Percentiles rank a stretch among this genome's conserved stretches.
Conservation (phyloP, 2,797 vertebrate species). For the Geotrypetes seraphini region DNA sequence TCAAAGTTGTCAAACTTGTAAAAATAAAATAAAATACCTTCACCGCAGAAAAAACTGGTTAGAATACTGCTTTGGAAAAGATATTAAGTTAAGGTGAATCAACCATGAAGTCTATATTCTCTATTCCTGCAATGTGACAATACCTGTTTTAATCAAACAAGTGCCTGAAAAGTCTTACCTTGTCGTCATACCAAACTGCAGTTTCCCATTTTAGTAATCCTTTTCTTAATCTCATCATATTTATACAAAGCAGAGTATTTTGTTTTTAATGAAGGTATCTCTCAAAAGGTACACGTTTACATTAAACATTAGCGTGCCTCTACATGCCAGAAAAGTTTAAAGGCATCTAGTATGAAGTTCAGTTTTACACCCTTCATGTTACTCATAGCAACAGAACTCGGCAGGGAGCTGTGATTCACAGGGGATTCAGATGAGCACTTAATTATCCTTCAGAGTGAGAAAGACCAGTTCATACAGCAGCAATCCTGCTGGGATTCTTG, state of each 20-base stretch:
- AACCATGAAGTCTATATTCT: constrained; percentile 25
- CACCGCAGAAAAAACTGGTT: too few species aligned
- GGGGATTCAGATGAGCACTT: constrained; percentile 46
- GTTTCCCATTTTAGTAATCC: constrained; percentile 44
- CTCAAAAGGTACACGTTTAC: constrained; percentile 20
- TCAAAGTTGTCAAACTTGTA: neutral
- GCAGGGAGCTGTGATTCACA: constrained; percentile 51
- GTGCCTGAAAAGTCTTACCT: constrained; percentile 47
- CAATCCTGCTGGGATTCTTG: constrained; percentile 36
- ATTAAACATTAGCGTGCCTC: constrained; percentile 53
- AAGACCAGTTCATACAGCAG: constrained; percentile 33
- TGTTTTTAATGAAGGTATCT: constrained; percentile 20
- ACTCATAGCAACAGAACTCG: constrained; percentile 57
- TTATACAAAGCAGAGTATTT: constrained; percentile 28
- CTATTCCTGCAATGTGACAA: constrained; percentile 23
- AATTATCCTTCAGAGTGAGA: constrained; percentile 37
- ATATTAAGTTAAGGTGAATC: constrained; percentile 13
- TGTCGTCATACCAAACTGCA: constrained; percentile 33
- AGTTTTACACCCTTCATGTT: constrained; percentile 49
- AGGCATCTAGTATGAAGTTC: constrained; percentile 49
- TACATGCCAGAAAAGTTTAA: constrained; percentile 67
- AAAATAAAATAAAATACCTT: too few species aligned
- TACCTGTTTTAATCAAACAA: constrained; percentile 12
- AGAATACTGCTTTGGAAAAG: neutral
- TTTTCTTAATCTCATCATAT: constrained; percentile 48